Conservation (phyloP, 2,797 vertebrate genomes). For the Cetoscarus ocellatus region DNA sequence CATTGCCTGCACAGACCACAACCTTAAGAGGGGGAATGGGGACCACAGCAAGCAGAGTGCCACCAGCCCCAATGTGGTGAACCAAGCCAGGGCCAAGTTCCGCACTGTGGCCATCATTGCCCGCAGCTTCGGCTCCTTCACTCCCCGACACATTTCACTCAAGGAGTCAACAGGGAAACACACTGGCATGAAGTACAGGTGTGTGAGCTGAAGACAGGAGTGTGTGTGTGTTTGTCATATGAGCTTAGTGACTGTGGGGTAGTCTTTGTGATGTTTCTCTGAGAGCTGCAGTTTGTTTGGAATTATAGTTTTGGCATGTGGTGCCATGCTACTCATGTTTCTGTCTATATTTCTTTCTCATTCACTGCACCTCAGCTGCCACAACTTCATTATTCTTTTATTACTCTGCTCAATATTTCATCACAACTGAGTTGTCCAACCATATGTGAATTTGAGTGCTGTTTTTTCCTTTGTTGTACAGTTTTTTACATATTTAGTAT, state of each 20-base stretch:
- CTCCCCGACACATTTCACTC: conserved; percentile 96
- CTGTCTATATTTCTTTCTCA: conserved; percentile 6
- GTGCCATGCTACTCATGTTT: conserved; percentile 1
- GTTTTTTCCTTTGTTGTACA: neutral
- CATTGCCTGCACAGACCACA: conserved; percentile 98
- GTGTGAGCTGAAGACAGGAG: conserved; percentile 37
- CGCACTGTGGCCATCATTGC: conserved; percentile 98
- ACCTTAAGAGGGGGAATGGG: conserved; percentile 95
- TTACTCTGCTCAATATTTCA: conserved; percentile 20
- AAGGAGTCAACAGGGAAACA: conserved; percentile 98
- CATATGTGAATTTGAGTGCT: conserved; percentile 4
- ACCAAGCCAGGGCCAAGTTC: conserved; percentile 96
- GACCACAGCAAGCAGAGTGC: conserved; percentile 95
- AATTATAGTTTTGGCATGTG: neutral
- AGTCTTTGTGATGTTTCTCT: neutral
- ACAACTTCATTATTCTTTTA: conserved; percentile 34
- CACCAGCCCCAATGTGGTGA: conserved; percentile 93
- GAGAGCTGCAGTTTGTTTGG: neutral
- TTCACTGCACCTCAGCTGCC: conserved; percentile 9
- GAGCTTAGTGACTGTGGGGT: no score
- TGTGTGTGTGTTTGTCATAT: neutral
- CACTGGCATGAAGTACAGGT: conserved; percentile 99
- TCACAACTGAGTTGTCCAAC: conserved; percentile 1
- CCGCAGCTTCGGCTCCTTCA: conserved; percentile 95
- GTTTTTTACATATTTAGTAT: neutral